Conservation (phyloP, 2,113 vertebrate genomes). For the Cochlearius cochlearius region DNA sequence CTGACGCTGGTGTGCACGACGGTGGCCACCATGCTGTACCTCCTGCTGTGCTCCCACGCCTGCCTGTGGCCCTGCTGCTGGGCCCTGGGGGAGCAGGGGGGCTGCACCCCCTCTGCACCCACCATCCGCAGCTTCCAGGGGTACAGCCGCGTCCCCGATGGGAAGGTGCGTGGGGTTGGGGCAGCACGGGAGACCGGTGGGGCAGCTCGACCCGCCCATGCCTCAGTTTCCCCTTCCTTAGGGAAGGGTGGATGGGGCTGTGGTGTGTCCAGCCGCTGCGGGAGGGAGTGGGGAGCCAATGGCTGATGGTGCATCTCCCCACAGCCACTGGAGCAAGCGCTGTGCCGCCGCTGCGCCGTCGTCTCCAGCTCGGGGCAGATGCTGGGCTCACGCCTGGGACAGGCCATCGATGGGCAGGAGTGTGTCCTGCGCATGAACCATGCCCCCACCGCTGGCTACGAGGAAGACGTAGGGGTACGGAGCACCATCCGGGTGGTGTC, state of each 20-base stretch:
- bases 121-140: conserved; percentile 55
- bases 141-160: conserved; percentile 74
- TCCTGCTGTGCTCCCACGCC: conserved; percentile 31
- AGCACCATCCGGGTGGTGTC: conserved; percentile 88
- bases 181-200: neutral
- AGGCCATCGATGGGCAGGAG: conserved; percentile 78
- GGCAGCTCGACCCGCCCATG: neutral
- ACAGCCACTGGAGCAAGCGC: conserved; percentile 56
- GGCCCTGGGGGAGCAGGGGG: neutral
- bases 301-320: neutral
- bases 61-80: neutral
- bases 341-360: conserved; percentile 82
- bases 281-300: neutral
- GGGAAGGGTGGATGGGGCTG: neutral
- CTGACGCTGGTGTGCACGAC: neutral
- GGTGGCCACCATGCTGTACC: neutral
- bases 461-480: conserved; percentile 83
- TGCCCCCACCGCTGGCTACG: conserved; percentile 83
- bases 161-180: conserved; percentile 66
- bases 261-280: neutral
- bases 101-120: neutral
- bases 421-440: conserved; percentile 95
- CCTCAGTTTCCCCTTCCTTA: neutral
- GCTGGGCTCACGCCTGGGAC: conserved; percentile 80
- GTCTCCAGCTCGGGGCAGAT: conserved; percentile 97